Evolutionary conservation across 2,113 vertebrate species (phyloP).

Genomic region (Cinclus cinclus): DNA sequence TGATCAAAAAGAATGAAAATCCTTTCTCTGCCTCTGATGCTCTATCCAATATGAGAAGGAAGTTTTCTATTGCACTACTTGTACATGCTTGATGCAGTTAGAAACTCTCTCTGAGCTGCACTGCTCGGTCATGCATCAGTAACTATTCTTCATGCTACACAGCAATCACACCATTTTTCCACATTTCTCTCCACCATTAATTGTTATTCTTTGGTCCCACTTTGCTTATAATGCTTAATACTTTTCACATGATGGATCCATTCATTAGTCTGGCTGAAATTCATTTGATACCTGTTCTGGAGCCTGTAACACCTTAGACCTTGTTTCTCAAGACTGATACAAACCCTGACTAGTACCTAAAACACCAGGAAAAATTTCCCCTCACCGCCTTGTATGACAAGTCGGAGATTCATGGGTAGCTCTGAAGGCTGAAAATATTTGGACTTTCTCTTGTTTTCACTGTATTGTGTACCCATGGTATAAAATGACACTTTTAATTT

Average conservation of each 20-base stretch:
- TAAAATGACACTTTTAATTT: not conserved
- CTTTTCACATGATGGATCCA: not conserved
- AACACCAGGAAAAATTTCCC: not conserved
- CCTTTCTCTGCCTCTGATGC: not conserved
- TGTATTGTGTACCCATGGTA: not conserved
- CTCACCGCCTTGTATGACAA: rapidly evolving
- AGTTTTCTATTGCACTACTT: not conserved
- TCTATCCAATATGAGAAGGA: not conserved
- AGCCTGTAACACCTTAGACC: not conserved
- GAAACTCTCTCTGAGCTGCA: not conserved
- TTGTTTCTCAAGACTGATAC: not conserved
- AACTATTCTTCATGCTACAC: not conserved
- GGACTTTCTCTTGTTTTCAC: not conserved
- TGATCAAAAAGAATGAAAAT: not conserved
- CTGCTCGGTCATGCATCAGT: not conserved
- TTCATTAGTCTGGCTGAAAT: not conserved
- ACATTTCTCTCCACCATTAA: not conserved
- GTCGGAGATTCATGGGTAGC: not conserved
- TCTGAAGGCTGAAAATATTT: not conserved
- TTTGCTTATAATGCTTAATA: not conserved
- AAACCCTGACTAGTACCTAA: not conserved
- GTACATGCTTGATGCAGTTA: not conserved
- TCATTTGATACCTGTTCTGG: not conserved
- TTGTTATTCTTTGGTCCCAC: not conserved
- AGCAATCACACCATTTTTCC: not conserved